Evolutionary conservation across 2,888 invertebrate genomes (phyloP).

Genomic region (Pecten maximus): DNA sequence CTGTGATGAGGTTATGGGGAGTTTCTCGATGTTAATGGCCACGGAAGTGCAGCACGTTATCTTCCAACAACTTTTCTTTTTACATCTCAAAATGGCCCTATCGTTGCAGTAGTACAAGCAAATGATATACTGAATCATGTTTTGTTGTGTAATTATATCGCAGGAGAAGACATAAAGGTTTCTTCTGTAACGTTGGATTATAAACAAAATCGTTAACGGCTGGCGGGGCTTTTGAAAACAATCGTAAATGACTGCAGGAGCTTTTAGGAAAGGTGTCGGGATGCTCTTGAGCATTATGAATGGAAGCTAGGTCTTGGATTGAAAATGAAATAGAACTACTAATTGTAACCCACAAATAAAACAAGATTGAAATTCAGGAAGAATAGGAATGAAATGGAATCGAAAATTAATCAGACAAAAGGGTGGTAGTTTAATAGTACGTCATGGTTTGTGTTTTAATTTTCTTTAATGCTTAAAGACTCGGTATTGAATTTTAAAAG

Average conservation of each 20-base stretch:
- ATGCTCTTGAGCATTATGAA: not conserved
- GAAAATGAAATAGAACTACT: not conserved
- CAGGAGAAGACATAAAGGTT: not conserved
- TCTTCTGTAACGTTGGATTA: not conserved
- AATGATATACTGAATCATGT: not conserved
- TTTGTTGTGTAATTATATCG: too few species aligned
- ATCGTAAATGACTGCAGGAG: not conserved
- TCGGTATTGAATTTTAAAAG: not conserved
- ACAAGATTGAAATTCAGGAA: not conserved
- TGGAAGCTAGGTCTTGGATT: not conserved
- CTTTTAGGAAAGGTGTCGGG: not conserved
- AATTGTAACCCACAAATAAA: not conserved
- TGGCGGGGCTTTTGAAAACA: too few species aligned
- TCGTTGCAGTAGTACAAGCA: not conserved
- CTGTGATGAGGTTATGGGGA: too few species aligned
- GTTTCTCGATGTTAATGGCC: too few species aligned
- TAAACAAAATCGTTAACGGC: not conserved
- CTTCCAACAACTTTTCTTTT: not conserved
- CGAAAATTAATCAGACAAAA: too few species aligned
- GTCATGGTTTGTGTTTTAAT: not conserved
- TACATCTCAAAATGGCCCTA: not conserved
- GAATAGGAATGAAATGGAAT: not conserved
- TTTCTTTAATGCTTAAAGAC: not conserved
- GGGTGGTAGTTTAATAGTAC: not conserved
- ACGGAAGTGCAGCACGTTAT: too few species aligned